Base-by-base conservation (phyloP, 2,113 vertebrate species). In the Sebastes fasciatus region DNA sequence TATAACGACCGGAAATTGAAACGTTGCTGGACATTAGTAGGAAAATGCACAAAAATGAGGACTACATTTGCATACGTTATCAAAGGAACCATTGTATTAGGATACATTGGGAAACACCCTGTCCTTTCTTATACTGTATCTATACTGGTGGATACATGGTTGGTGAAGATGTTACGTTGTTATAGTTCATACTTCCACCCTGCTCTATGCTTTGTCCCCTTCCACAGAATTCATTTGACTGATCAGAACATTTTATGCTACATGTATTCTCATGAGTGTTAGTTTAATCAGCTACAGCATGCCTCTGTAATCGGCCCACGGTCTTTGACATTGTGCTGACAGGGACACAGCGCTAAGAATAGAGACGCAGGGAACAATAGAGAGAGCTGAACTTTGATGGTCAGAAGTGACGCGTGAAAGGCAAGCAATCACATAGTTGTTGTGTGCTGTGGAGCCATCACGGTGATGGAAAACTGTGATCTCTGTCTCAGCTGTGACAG, bases 401-500 rank as follows among this genome's bases (percentile, higher is more conserved):
- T 80, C 90, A 81, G 80, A 89, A 89, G 86, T 89, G 88, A 84
- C 34, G 57, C 63, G 77, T 89, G 77, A 79, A 83, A 89, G 60
- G 65, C 74, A 43, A 66, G 79, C 34, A 77, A 79, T 86, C 87
- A 68, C 78, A 68, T 52, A 76, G 60, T n/a, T 34, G 48, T 61
- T 77, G 60, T 83, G 63, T 45, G 34, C 60, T 45, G 64, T 57
- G 73, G n/a, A 51, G 71, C 83, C 62, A 66, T 87, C 76, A 13
- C 12, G 5, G 74, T 68, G 83, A 87, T 88, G 86, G 88, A 89
- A 88, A 91, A 85, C 86, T 78, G 79, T 69, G 79, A 57, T 88
- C 79, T 76, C 43, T 26, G 62, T 73, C 86, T 85, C 93, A 94
- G 92, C 92, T 94, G 92, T 88, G 90, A 92, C 85, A 94, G 93